Conservation (phyloP, 2,113 vertebrate genomes). For the Thamnaconus septentrionalis region DNA sequence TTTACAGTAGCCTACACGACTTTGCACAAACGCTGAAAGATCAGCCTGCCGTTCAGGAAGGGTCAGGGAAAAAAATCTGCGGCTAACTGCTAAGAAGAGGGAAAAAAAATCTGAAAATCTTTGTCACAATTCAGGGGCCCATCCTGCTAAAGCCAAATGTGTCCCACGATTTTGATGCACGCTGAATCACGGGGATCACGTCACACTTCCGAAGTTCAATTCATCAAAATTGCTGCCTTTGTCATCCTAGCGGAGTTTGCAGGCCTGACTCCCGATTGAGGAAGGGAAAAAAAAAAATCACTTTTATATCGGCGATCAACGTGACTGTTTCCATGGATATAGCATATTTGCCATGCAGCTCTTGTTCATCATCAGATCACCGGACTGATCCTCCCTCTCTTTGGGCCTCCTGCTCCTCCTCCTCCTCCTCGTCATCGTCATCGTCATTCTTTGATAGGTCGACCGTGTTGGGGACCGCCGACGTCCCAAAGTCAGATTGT, state of each 20-base stretch:
- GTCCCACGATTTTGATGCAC: too few species aligned
- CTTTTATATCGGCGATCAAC: slow-evolving; percentile 28
- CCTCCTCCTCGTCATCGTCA: neutral
- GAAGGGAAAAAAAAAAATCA: neutral
- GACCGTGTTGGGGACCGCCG: slow-evolving; percentile 35
- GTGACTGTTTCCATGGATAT: slow-evolving; percentile 36
- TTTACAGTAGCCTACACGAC: too few species aligned
- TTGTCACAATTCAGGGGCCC: too few species aligned
- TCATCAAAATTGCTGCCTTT: neutral
- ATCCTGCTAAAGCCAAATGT: too few species aligned
- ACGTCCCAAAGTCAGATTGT: slow-evolving; percentile 52
- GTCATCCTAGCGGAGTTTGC: neutral
- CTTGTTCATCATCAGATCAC: slow-evolving; percentile 38
- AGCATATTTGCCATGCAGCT: slow-evolving; percentile 49
- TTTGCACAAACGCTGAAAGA: too few species aligned
- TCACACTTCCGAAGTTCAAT: neutral
- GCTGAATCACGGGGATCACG: too few species aligned
- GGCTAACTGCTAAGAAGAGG: too few species aligned
- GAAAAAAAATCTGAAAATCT: too few species aligned
- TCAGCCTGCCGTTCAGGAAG: too few species aligned
- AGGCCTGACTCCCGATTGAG: slow-evolving; percentile 2
- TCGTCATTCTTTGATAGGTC: slow-evolving; percentile 15
- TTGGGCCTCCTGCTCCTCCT: slow-evolving; percentile 33
- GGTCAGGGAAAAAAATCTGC: too few species aligned
- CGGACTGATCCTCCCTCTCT: slow-evolving; percentile 50